These are phyloP conservation scores for Psococerastis gibbosa DNA, from an alignment of 2,888 invertebrate species.

Conservation along the genomic window DNA sequence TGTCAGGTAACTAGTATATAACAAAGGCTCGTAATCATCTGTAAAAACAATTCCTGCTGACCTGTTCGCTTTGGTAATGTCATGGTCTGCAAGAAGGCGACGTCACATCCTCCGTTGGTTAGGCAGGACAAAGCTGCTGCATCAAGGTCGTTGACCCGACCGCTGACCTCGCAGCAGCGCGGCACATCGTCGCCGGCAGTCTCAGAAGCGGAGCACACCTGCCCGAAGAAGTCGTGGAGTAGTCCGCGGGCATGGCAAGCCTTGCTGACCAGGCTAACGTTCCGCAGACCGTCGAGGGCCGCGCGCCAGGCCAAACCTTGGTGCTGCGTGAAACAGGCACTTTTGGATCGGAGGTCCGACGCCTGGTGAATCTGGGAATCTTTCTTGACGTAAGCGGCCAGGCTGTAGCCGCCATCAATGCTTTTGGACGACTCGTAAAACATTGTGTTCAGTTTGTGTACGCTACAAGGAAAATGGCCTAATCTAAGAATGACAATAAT, in stretches of 20 bases:
- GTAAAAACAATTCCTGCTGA: background rate
- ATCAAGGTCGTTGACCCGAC: background rate
- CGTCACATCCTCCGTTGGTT: slow-evolving; percentile 2
- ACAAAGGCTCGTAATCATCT: background rate
- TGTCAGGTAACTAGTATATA: too few relatives aligned
- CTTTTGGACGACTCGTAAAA: background rate
- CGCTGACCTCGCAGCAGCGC: background rate
- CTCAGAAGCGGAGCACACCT: too few relatives aligned
- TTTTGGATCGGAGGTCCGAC: background rate
- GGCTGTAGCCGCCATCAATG: background rate
- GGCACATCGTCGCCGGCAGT: too few relatives aligned
- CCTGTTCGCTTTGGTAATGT: slow-evolving; percentile 1
- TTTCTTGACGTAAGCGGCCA: background rate
- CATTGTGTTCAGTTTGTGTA: slow-evolving; percentile 1
- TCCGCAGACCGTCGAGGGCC: slow-evolving; percentile 2
- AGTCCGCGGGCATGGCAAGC: background rate
- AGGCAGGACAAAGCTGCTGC: background rate
- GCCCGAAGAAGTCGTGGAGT: background rate
- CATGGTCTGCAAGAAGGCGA: background rate
- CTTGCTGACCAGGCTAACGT: background rate
- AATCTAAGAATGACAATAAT: too few relatives aligned
- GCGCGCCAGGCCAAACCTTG: background rate
- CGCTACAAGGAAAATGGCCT: too few relatives aligned
- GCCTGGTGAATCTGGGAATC: background rate
- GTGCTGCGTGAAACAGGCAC: background rate